Evolutionary conservation across 1,140 invertebrate genomes (phyloP).

Genomic region (Dendrolimus kikuchii): DNA sequence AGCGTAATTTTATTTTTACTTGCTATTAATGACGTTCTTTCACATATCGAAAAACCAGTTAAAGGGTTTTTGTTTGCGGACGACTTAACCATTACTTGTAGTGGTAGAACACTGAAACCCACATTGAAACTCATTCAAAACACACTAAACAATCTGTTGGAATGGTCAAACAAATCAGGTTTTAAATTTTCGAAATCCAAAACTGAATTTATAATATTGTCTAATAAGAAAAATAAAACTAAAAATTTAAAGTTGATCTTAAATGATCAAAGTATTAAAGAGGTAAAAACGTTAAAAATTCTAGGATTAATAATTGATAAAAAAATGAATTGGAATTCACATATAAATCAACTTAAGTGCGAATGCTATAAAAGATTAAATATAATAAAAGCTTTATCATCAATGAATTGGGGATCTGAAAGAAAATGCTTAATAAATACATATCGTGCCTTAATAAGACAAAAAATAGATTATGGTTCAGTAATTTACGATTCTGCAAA

Average conservation of each 20-base stretch:
- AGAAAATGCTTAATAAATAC: slow-evolving; percentile 10
- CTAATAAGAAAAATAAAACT: slow-evolving; percentile 8
- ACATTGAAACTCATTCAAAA: slow-evolving; percentile 11
- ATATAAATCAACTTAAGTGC: slow-evolving; percentile 14
- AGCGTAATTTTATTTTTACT: slow-evolving; percentile 18
- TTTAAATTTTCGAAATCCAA: slow-evolving; percentile 9
- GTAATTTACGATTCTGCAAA: slow-evolving; percentile 16
- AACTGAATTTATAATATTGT: slow-evolving; percentile 8
- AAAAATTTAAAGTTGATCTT: slow-evolving; percentile 10
- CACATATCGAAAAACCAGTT: slow-evolving; percentile 10
- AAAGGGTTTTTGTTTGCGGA: slow-evolving; percentile 18
- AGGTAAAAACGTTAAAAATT: slow-evolving; percentile 15
- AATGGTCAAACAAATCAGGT: slow-evolving; percentile 5
- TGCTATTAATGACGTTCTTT: slow-evolving; percentile 16
- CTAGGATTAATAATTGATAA: slow-evolving; percentile 15
- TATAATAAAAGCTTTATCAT: slow-evolving; percentile 15
- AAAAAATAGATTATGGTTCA: slow-evolving; percentile 18
- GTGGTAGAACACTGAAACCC: slow-evolving; percentile 8
- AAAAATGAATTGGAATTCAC: slow-evolving; percentile 12
- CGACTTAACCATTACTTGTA: slow-evolving; percentile 13
- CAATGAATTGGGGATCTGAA: slow-evolving; percentile 11
- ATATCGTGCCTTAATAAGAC: slow-evolving; percentile 14
- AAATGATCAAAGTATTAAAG: slow-evolving; percentile 11
- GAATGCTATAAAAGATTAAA: slow-evolving; percentile 18
- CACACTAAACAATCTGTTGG: slow-evolving; percentile 7